Conservation (phyloP, 2,113 vertebrate genomes). For the Aplodontia rufa region DNA sequence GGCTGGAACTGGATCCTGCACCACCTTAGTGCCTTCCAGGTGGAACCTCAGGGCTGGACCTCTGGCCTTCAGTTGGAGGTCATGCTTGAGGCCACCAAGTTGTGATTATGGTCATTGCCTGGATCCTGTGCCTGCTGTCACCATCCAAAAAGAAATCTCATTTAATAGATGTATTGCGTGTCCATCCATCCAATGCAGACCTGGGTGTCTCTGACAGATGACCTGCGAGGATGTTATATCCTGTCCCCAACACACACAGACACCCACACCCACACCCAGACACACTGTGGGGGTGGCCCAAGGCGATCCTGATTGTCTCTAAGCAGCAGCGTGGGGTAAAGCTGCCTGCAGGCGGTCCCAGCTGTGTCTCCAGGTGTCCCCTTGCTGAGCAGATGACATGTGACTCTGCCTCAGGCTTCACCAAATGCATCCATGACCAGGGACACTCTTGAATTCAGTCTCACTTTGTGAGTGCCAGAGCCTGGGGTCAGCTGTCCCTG, state of each 20-base stretch:
- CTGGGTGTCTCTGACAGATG: not conserved
- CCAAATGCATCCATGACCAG: not conserved
- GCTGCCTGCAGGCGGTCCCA: not conserved
- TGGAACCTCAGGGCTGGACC: not conserved
- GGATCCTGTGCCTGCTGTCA: not conserved
- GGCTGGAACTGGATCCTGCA: not conserved
- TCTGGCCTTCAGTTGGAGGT: not conserved
- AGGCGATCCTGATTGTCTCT: not conserved
- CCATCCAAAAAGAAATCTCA: not conserved
- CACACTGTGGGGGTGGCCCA: not conserved
- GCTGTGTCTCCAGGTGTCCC: not conserved
- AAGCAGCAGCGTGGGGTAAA: not conserved
- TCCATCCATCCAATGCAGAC: not conserved
- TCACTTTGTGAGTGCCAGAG: not conserved
- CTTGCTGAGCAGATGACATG: not conserved
- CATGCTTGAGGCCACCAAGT: not conserved
- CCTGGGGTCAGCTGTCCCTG: not conserved
- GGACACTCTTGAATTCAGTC: not conserved
- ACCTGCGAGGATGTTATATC: not conserved
- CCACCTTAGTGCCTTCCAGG: not conserved
- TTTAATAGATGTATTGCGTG: not conserved
- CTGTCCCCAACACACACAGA: not conserved
- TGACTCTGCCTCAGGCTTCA: not conserved
- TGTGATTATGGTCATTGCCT: too few species aligned
- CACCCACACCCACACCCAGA: not conserved